Conservation (phyloP, 2,113 vertebrate genomes). For the Picathartes gymnocephalus region DNA sequence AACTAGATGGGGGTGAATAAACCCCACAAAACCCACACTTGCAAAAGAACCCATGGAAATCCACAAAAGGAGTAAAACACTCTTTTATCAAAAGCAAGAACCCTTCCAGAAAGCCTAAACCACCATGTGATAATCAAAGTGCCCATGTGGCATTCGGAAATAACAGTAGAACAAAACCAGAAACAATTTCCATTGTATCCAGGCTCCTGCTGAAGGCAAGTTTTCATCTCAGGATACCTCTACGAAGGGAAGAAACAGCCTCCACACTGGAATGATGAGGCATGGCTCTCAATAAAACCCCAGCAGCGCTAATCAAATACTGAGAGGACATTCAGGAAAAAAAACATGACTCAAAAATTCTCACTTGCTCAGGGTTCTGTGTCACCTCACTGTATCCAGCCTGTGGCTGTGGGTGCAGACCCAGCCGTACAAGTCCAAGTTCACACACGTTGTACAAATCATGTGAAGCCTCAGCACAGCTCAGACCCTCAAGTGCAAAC, state of each 20-base stretch:
- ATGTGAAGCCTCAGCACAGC: neutral
- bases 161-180: neutral
- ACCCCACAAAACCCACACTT: neutral
- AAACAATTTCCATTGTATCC: neutral
- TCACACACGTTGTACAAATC: neutral
- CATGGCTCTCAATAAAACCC: neutral
- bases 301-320: neutral
- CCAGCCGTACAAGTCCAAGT: neutral
- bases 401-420: neutral
- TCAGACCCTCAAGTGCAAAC: neutral
- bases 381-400: too few relatives aligned
- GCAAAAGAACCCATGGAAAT: neutral
- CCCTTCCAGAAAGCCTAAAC: neutral
- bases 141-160: neutral
- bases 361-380: neutral
- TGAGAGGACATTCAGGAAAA: neutral
- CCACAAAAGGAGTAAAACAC: neutral
- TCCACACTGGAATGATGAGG: rapidly evolving
- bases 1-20: neutral
- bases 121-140: neutral
- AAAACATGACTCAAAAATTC: neutral
- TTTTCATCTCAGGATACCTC: neutral
- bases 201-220: neutral
- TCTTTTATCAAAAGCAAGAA: neutral
- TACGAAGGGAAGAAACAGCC: neutral